phyloP scores from a whole-genome alignment of 2,888 invertebrate species.

The Pristionchus mayeri region DNA sequence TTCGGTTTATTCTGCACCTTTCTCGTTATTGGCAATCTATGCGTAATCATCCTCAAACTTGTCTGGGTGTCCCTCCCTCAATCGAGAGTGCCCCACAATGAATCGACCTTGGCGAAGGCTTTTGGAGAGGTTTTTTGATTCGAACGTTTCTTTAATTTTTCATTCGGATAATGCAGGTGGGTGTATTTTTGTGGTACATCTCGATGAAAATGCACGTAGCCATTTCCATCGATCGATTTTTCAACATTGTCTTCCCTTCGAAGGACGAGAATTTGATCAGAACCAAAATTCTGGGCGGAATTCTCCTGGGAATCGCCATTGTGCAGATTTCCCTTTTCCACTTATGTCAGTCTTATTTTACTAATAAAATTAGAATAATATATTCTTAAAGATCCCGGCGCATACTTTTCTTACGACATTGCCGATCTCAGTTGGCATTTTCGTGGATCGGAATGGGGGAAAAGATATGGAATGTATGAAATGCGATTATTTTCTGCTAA shows the following conservation, averaged over 20 bases:
- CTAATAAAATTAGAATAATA: neutral
- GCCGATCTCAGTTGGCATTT: constrained; percentile 8
- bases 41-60: neutral
- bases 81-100: neutral
- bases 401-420: neutral
- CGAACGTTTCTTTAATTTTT: neutral
- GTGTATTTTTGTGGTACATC: neutral
- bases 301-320: neutral
- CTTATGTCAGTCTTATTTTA: neutral
- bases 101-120: neutral
- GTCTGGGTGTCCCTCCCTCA: neutral
- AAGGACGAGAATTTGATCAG: neutral
- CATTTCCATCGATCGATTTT: constrained; percentile 25
- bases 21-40: neutral
- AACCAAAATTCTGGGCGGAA: neutral
- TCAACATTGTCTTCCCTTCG: neutral
- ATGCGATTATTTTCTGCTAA: neutral
- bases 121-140: neutral
- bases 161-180: too few relatives aligned
- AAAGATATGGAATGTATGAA: neutral
- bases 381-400: neutral
- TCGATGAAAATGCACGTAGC: constrained; percentile 11
- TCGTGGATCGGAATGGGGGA: neutral
- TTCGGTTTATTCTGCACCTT: neutral
- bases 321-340: neutral